phyloP scores from a whole-genome alignment of 2,888 invertebrate species.

The Itoplectis maculator region DNA sequence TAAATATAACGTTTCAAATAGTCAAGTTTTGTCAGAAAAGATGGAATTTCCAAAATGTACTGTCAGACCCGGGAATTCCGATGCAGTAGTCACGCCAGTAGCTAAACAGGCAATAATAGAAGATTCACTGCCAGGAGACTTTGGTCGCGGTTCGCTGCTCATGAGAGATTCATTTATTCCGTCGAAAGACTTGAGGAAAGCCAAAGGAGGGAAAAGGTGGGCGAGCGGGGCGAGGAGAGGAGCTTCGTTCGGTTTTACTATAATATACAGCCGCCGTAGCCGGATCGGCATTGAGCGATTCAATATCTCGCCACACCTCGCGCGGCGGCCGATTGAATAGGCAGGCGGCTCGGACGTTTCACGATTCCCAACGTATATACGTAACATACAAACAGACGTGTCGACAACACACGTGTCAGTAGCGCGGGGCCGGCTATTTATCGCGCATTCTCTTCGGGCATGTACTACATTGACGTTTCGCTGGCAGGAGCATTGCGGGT shows the following conservation, averaged over 20 bases:
- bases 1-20: neutral
- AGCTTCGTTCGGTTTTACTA: neutral
- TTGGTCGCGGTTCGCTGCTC: slow-evolving; percentile 2
- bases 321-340: slow-evolving; percentile 48
- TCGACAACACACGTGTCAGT: neutral
- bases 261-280: slow-evolving; percentile 3
- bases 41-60: neutral
- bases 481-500: slow-evolving; percentile 5
- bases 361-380: neutral
- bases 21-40: neutral
- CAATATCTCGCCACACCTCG: slow-evolving; percentile 54
- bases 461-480: slow-evolving; percentile 23
- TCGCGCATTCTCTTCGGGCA: slow-evolving; percentile 17
- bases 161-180: slow-evolving; percentile 30
- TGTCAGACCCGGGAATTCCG: slow-evolving; percentile 3
- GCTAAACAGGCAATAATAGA: neutral
- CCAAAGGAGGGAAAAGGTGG: neutral
- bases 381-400: slow-evolving; percentile 3
- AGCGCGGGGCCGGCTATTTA: slow-evolving; percentile 18
- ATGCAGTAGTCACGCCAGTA: neutral
- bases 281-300: slow-evolving; percentile 51
- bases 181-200: neutral
- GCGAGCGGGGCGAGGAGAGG: neutral
- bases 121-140: neutral
- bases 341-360: neutral